phyloP scores from a whole-genome alignment of 2,888 invertebrate species.

The Callimorpha dominula region DNA sequence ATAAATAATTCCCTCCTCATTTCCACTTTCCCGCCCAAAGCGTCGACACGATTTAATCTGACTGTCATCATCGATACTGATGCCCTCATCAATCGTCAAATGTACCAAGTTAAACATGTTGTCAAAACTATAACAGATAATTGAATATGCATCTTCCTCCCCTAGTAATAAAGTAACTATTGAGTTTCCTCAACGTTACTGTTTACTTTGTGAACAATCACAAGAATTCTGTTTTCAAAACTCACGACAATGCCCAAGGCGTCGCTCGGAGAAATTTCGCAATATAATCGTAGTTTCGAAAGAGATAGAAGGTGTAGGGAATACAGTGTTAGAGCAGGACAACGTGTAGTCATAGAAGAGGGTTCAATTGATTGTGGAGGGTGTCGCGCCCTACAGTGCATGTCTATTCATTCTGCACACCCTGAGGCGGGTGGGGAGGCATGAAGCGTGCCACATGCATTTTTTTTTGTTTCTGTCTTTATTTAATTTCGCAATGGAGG shows the following conservation, averaged over 20 bases:
- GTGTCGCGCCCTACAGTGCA: constrained; percentile 76
- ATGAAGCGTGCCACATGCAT: constrained; percentile 68
- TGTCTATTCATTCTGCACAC: constrained; percentile 69
- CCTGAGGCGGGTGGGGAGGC: constrained; percentile 78
- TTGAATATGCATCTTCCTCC: constrained; percentile 40
- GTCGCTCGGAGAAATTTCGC: constrained; percentile 65
- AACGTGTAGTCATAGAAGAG: constrained; percentile 68
- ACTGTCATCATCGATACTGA: constrained; percentile 73
- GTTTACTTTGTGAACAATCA: constrained; percentile 50
- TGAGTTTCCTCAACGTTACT: constrained; percentile 21
- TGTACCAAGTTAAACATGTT: constrained; percentile 45
- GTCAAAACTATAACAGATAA: constrained; percentile 16
- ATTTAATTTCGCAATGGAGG: constrained; percentile 85
- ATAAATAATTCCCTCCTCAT: constrained; percentile 58
- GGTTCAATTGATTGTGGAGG: constrained; percentile 82
- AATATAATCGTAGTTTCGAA: constrained; percentile 69
- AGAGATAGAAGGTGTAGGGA: constrained; percentile 50
- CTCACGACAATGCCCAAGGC: constrained; percentile 72
- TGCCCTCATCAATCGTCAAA: constrained; percentile 73
- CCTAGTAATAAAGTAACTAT: constrained; percentile 12
- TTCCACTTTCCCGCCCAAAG: constrained; percentile 75
- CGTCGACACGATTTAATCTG: constrained; percentile 74
- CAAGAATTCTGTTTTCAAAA: constrained; percentile 76
- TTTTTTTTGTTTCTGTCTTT: constrained; percentile 82
- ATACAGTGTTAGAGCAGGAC: constrained; percentile 58